Percentiles rank a stretch among this genome's conserved stretches.
Evolutionary conservation across 2,888 invertebrate species (phyloP).

Genomic region (Caenorhabditis parvicauda): DNA sequence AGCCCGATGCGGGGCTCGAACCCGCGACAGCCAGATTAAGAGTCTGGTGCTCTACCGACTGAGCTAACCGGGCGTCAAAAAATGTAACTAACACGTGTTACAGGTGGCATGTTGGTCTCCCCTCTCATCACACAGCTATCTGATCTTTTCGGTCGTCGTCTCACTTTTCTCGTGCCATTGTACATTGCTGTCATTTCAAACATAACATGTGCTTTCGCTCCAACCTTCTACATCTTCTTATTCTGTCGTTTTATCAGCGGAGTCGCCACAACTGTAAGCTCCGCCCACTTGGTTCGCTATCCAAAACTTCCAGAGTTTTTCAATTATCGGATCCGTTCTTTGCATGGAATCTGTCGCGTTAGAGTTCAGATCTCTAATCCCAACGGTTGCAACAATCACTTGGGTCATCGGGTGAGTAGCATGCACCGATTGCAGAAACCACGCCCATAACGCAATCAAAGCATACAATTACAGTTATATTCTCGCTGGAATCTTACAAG

Average conservation of each 20-base stretch:
- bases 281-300: neutral
- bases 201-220: slow-evolving; percentile 46
- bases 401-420: slow-evolving; percentile 30
- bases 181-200: slow-evolving; percentile 51
- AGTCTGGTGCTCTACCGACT: neutral
- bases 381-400: slow-evolving; percentile 26
- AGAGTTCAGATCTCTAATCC: slow-evolving; percentile 36
- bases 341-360: slow-evolving; percentile 43
- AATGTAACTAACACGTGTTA: neutral
- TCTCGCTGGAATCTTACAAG: slow-evolving; percentile 49
- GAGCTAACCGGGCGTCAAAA: neutral
- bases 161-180: slow-evolving; percentile 50
- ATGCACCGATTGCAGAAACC: neutral
- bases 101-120: slow-evolving; percentile 45
- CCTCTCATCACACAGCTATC: slow-evolving; percentile 51
- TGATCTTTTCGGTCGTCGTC: slow-evolving; percentile 50
- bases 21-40: neutral
- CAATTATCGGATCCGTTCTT: slow-evolving; percentile 29
- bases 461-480: no score
- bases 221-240: slow-evolving; percentile 47
- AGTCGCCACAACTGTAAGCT: slow-evolving; percentile 42
- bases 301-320: slow-evolving; percentile 24
- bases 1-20: neutral
- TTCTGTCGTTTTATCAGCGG: slow-evolving; percentile 55
- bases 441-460: slow-evolving; percentile 23